phyloP scores from a whole-genome alignment of 1,140 invertebrate genomes.

The Maconellicoccus hirsutus region DNA sequence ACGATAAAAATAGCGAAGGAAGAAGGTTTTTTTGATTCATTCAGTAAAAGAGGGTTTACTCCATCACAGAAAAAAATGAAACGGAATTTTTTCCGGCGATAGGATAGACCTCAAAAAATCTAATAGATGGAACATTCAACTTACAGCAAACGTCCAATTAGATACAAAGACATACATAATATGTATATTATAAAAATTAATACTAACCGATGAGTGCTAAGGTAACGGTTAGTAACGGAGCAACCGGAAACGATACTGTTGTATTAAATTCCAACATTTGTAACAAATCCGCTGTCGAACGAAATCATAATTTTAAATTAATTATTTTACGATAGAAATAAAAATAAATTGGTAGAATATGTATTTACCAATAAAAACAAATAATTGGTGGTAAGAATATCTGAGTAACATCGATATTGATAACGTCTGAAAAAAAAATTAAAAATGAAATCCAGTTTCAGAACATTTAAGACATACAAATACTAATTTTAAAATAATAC shows the following conservation, averaged over 20 bases:
- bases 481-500: slow-evolving; percentile 39
- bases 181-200: too few species aligned
- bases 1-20: too few species aligned
- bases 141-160: too few species aligned
- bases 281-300: slow-evolving; percentile 77
- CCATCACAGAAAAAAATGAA: too few species aligned
- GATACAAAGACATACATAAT: too few species aligned
- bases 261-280: slow-evolving; percentile 96
- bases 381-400: slow-evolving; percentile 98
- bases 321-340: background rate
- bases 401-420: slow-evolving; percentile 94
- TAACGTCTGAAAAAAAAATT: slow-evolving; percentile 71
- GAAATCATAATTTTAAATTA: slow-evolving; percentile 24
- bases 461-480: background rate
- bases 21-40: too few species aligned
- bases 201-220: slow-evolving; percentile 91
- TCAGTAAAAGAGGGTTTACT: too few species aligned
- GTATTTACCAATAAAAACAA: slow-evolving; percentile 91
- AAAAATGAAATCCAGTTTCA: background rate
- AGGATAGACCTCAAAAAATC: too few species aligned
- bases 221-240: slow-evolving; percentile 91
- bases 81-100: too few species aligned
- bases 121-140: too few species aligned
- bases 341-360: background rate
- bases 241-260: slow-evolving; percentile 84